Conservation (phyloP, 92 coral and sea anemone species). For the Siderastrea siderea region DNA sequence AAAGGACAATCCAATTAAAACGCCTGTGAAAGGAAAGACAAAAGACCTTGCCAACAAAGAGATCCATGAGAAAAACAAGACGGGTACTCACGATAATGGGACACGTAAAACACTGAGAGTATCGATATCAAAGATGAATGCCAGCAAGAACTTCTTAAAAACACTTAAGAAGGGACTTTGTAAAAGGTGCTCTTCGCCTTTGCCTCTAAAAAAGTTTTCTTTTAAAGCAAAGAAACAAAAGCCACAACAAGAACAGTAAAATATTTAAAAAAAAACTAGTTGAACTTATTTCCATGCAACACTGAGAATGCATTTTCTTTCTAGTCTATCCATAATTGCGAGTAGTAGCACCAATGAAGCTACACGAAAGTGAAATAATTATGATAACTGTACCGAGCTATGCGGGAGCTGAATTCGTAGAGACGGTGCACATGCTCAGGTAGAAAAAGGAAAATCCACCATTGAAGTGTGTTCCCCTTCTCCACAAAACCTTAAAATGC, state of each 20-base stretch:
- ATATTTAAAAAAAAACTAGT: neutral
- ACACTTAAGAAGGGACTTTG: constrained; percentile 4
- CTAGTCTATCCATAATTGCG: too few relatives aligned
- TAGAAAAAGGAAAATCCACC: too few relatives aligned
- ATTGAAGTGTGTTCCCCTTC: too few relatives aligned
- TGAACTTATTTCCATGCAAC: too few relatives aligned
- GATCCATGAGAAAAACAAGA: neutral
- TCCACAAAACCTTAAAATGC: too few relatives aligned
- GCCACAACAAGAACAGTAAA: neutral
- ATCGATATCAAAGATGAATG: neutral
- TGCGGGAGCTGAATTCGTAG: too few relatives aligned
- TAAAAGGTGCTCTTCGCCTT: neutral
- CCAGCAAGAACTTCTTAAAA: too few relatives aligned
- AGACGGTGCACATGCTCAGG: too few relatives aligned
- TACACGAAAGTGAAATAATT: too few relatives aligned
- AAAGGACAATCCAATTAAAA: neutral
- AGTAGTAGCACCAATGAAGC: too few relatives aligned
- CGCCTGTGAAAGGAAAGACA: neutral
- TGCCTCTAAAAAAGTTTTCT: neutral
- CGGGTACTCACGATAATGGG: neutral
- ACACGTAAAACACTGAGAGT: neutral
- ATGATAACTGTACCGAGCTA: too few relatives aligned
- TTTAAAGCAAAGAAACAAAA: neutral
- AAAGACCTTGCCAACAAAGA: neutral
- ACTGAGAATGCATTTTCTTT: too few relatives aligned